A percentile compares a stretch with the other conserved stretches of the same genome.
phyloP scores from a whole-genome alignment of 2,888 invertebrate genomes.

The Zaprionus lineosus region DNA sequence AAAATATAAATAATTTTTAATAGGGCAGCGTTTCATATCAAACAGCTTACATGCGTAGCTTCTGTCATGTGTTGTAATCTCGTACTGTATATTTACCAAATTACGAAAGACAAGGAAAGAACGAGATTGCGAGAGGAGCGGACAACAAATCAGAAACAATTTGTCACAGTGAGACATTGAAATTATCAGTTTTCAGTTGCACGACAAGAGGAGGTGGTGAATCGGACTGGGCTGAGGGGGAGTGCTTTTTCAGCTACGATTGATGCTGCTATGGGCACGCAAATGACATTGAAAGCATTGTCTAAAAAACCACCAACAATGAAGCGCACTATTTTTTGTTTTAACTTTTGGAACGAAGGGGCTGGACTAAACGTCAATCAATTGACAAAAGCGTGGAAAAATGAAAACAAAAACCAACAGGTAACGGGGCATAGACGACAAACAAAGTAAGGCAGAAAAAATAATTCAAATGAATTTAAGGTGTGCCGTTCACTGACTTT shows the following conservation, averaged over 20 bases:
- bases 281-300: conserved; percentile 73
- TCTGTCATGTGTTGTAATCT: conserved; percentile 52
- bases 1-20: conserved; percentile 45
- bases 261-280: conserved; percentile 21
- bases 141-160: conserved; percentile 70
- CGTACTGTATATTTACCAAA: conserved; percentile 25
- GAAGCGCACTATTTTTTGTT: conserved; percentile 63
- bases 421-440: conserved; percentile 33
- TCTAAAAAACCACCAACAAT: conserved; percentile 37
- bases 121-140: conserved; percentile 1
- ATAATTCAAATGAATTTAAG: conserved; percentile 30
- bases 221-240: conserved; percentile 2
- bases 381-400: conserved; percentile 51
- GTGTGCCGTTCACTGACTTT: conserved; percentile 41
- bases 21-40: conserved; percentile 31
- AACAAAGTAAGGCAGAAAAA: conserved; percentile 17
- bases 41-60: conserved; percentile 18
- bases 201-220: conserved; percentile 22
- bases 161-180: conserved; percentile 68
- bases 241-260: too few species aligned
- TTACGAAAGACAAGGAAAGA: conserved; percentile 50
- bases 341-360: conserved; percentile 30
- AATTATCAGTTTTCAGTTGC: conserved; percentile 71
- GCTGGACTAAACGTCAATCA: conserved; percentile 65
- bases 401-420: conserved; percentile 35